Base-by-base conservation (phyloP, 2,113 vertebrate species). In the Melanotaenia duboulayi region DNA sequence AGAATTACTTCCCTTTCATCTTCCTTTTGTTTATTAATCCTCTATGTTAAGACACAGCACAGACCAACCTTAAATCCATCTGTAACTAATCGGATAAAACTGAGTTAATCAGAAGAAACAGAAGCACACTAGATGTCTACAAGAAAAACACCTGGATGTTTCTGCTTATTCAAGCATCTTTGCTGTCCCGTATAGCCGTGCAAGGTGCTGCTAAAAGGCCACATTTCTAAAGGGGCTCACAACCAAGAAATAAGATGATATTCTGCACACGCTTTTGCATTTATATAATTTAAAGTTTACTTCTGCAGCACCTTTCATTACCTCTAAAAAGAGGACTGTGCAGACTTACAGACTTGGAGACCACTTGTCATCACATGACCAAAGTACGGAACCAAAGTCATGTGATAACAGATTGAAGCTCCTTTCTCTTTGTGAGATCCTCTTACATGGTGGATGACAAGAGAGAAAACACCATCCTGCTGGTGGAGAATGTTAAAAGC, bases 241-340 rank as follows among this genome's bases (percentile, higher is more conserved):
- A 22, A 59, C 48, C 68, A 24, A 65, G 59, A 59, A 55, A 81
- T 58, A 54, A 62, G 68, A 54, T n/a, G n/a, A n/a, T n/a, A n/a
- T n/a, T 28, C 28, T 28, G 28, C 28, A 28, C 3, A 6, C 3
- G 6, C 28, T 28, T 28, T 6, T 28, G 28, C 28, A 28, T 28
- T 3, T 28, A 4, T 6, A 28, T 28, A 3, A 6, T 28, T 28
- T 28, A 28, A 6, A 28, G 28, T 28, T 6, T 4, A 4, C 6
- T 28, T 28, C 28, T 9, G 32, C 8, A 1, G 32, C 4, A 9
- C 32, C 32, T 35, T 35, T 35, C 32, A 35, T 35, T n/a, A n/a
- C n/a, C n/a, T n/a, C n/a, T 11, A 42, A 7, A 42, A 42, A 14
- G 14, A 5, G 1, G 40, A 42, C 14, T 4, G 12, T 35, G 32